Percentiles rank a stretch among this genome's conserved stretches.
These are phyloP conservation scores for Harpalus rufipes DNA, from an alignment of 2,888 invertebrate species.

Conservation along the genomic window DNA sequence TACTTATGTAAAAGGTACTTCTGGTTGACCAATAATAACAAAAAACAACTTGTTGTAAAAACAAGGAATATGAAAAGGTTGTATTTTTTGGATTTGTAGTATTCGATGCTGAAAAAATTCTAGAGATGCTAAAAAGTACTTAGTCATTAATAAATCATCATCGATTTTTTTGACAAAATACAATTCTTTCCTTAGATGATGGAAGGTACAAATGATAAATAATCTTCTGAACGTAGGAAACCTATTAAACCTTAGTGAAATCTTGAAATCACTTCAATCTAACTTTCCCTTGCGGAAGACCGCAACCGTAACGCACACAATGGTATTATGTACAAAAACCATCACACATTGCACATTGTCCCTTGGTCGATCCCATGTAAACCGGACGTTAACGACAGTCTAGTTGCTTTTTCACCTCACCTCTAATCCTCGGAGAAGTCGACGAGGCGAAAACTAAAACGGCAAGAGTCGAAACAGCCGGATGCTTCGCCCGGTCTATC, in stretches of 20 bases:
- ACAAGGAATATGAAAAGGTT: too few species aligned
- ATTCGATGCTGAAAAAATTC: too few species aligned
- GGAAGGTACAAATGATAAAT: too few species aligned
- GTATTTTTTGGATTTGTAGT: too few species aligned
- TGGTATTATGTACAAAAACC: slow-evolving; percentile 22
- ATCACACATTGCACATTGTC: slow-evolving; percentile 11
- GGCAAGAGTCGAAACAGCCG: slow-evolving; percentile 51
- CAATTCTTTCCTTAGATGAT: too few species aligned
- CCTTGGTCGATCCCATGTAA: slow-evolving; percentile 26
- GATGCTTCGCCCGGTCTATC: slow-evolving; percentile 38
- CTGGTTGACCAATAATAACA: too few species aligned
- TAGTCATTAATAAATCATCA: too few species aligned
- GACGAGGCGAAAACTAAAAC: slow-evolving; percentile 48
- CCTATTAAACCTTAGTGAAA: not conserved
- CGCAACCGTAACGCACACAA: slow-evolving; percentile 34
- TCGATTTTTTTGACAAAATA: too few species aligned
- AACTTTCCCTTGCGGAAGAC: slow-evolving; percentile 21
- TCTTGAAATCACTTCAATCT: not conserved
- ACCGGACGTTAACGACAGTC: slow-evolving; percentile 54
- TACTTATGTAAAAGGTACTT: too few species aligned
- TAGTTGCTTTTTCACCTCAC: slow-evolving; percentile 13
- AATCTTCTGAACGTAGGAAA: not conserved
- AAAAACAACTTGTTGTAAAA: too few species aligned
- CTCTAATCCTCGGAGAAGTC: slow-evolving; percentile 31
- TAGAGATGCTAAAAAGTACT: too few species aligned